phyloP scores from a whole-genome alignment of 1,140 invertebrate species.

The Trichoplusia ni region DNA sequence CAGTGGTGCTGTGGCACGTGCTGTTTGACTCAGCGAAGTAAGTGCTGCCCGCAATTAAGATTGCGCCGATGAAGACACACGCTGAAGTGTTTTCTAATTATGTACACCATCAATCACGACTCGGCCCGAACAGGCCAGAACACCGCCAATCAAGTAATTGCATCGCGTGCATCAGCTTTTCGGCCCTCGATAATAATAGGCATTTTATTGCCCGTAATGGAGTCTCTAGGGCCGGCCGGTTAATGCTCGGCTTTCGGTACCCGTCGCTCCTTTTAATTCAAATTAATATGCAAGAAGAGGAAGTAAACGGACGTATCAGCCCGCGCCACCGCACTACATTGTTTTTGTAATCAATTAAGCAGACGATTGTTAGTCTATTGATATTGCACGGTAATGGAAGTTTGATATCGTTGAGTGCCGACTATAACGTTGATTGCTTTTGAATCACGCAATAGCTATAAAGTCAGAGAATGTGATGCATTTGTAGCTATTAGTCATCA shows the following conservation, averaged over 20 bases:
- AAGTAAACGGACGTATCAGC: conserved; percentile 50
- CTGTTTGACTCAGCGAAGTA: conserved; percentile 71
- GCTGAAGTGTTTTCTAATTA: conserved; percentile 81
- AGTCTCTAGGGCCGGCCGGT: conserved; percentile 76
- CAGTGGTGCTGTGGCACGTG: conserved; percentile 48
- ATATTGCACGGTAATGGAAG: conserved; percentile 62
- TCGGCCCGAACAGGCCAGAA: conserved; percentile 64
- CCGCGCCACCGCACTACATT: conserved; percentile 35
- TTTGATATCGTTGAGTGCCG: conserved; percentile 66
- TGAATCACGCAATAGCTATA: conserved; percentile 59
- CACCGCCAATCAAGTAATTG: conserved; percentile 81
- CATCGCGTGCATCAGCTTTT: conserved; percentile 81
- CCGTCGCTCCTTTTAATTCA: conserved; percentile 72
- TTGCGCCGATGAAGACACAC: conserved; percentile 75
- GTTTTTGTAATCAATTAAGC: conserved; percentile 73
- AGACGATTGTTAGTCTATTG: conserved; percentile 56
- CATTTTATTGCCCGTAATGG: conserved; percentile 80
- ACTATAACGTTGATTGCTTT: conserved; percentile 70
- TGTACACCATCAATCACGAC: conserved; percentile 76
- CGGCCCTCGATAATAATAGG: conserved; percentile 80
- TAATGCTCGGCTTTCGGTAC: conserved; percentile 69
- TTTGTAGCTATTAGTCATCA: conserved; percentile 57
- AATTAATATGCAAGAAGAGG: conserved; percentile 71
- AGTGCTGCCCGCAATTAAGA: conserved; percentile 79
- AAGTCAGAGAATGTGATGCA: conserved; percentile 33